A percentile compares a stretch with the other conserved stretches of the same genome.
Conservation (phyloP, 2,113 vertebrate genomes). For the Felis chaus region DNA sequence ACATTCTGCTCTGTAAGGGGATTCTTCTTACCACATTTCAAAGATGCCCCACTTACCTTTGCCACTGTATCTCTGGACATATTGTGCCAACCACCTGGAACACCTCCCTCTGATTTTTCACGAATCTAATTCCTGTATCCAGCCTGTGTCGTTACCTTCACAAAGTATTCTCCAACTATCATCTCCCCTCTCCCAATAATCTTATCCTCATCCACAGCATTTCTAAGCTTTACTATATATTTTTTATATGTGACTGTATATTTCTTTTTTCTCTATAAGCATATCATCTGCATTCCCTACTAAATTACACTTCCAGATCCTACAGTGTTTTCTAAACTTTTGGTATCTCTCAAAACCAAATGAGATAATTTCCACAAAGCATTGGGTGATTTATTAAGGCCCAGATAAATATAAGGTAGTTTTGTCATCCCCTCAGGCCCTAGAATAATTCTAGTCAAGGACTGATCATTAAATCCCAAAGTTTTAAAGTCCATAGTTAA, state of each 20-base stretch:
- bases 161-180: not conserved
- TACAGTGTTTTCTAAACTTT: not conserved
- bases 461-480: not conserved
- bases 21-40: slow-evolving; percentile 3
- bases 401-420: not conserved
- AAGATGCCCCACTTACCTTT: not conserved
- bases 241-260: not conserved
- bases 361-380: not conserved
- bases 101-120: not conserved
- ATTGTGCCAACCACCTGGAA: not conserved
- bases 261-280: not conserved
- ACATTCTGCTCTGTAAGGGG: not conserved
- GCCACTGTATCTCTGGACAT: not conserved
- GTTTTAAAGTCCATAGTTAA: slow-evolving; percentile 33
- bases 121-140: not conserved
- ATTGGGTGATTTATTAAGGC: not conserved
- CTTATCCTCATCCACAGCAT: not conserved
- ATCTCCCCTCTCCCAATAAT: not conserved
- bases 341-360: not conserved
- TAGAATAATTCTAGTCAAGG: slow-evolving; percentile 11
- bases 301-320: not conserved
- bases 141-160: not conserved
- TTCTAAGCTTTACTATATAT: not conserved
- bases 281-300: not conserved
- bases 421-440: not conserved